Conservation (phyloP, 2,888 invertebrate genomes). For the Biston stratarius region DNA sequence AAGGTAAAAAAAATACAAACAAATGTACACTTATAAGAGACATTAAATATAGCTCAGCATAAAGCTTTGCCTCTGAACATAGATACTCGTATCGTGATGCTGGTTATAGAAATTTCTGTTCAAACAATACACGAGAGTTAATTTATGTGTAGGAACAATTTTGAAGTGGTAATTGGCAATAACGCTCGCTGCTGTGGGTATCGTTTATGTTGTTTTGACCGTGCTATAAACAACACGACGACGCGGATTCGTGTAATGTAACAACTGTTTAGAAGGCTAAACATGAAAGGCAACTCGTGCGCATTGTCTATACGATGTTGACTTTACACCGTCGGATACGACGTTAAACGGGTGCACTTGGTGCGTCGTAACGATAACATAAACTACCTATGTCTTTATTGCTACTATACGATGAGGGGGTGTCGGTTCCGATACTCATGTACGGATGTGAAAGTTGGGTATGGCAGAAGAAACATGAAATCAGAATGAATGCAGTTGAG, state of each 20-base stretch:
- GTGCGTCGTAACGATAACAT: not conserved
- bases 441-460: too few relatives aligned
- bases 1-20: too few relatives aligned
- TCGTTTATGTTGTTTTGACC: not conserved
- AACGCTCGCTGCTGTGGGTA: not conserved
- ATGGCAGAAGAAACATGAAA: too few relatives aligned
- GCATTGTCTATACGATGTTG: conserved; percentile 24
- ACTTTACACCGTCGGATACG: conserved; percentile 18
- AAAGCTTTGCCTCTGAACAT: too few relatives aligned
- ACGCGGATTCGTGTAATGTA: not conserved
- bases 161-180: not conserved
- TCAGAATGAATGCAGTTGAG: too few relatives aligned
- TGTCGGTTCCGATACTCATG: too few relatives aligned
- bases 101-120: not conserved
- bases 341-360: conserved; percentile 7
- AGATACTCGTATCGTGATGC: too few relatives aligned
- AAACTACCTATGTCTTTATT: not conserved
- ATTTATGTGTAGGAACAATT: not conserved
- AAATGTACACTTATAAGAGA: not conserved
- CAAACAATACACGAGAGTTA: not conserved
- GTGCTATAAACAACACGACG: conserved; percentile 12
- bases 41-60: too few relatives aligned
- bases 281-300: conserved; percentile 22
- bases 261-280: conserved; percentile 26
- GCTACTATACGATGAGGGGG: not conserved